Conservation (phyloP, 2,888 invertebrate genomes). For the Drosophila basisetae region DNA sequence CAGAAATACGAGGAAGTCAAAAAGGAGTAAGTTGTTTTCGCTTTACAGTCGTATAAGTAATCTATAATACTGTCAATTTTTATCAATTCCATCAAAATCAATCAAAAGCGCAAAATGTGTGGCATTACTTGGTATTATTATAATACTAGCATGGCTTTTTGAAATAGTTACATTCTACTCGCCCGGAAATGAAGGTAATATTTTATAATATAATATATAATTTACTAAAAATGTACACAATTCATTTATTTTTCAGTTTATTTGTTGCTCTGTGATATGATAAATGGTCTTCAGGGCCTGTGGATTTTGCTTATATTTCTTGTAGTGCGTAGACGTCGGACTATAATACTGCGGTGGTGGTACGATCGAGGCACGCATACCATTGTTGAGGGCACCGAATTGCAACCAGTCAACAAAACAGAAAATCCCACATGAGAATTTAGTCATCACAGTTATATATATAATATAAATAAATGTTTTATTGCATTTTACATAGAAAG, state of each 20-base stretch:
- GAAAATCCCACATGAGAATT: conserved; percentile 56
- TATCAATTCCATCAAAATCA: no score
- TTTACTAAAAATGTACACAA: neutral
- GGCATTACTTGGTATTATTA: conserved; percentile 87
- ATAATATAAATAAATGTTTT: conserved; percentile 71
- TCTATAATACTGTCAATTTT: neutral
- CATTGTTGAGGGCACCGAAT: conserved; percentile 69
- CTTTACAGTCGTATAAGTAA: neutral
- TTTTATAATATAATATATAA: neutral
- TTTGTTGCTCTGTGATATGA: conserved; percentile 89
- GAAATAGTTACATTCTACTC: conserved; percentile 88
- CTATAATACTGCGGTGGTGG: conserved; percentile 84
- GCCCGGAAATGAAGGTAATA: conserved; percentile 70
- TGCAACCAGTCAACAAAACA: conserved; percentile 57
- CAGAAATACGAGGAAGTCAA: conserved; percentile 81
- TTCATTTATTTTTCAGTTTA: conserved; percentile 53
- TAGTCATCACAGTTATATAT: conserved; percentile 20
- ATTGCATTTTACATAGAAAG: conserved; percentile 71
- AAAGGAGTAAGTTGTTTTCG: conserved; percentile 80
- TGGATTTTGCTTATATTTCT: conserved; percentile 89
- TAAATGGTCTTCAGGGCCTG: conserved; percentile 90
- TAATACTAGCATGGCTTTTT: conserved; percentile 90
- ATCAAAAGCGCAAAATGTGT: conserved; percentile 82
- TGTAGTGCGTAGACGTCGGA: conserved; percentile 81
- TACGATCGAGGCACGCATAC: conserved; percentile 84